Evolutionary conservation across 2,113 vertebrate species (phyloP).

Genomic region (Alces alces): DNA sequence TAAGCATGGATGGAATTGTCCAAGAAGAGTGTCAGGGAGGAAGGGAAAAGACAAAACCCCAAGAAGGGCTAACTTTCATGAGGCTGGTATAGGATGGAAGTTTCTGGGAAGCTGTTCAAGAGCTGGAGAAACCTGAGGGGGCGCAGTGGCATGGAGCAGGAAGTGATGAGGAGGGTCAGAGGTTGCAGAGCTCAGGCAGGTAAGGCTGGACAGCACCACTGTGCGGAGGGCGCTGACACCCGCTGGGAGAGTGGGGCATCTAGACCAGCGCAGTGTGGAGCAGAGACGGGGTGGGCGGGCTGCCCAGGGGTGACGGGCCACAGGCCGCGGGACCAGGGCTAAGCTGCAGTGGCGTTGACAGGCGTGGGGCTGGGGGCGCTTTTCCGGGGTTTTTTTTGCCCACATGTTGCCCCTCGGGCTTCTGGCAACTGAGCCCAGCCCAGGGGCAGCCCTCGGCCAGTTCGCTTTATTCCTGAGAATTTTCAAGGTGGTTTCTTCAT

Average conservation of each 20-base stretch:
- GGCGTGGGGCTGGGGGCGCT: neutral
- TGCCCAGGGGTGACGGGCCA: fast-evolving
- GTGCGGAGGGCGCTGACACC: fast-evolving
- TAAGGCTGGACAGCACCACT: neutral
- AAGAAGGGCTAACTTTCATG: neutral
- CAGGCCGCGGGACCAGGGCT: fast-evolving
- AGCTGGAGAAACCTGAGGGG: neutral
- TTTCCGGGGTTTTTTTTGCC: neutral
- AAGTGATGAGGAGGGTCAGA: neutral
- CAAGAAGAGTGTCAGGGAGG: neutral
- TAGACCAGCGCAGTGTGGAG: fast-evolving
- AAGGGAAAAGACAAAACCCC: neutral
- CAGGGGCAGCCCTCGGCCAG: neutral
- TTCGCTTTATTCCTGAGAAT: neutral
- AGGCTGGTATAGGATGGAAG: neutral
- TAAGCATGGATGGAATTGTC: too few species aligned
- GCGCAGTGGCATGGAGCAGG: fast-evolving
- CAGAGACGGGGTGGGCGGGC: neutral
- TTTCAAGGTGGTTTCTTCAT: neutral
- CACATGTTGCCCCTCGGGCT: neutral
- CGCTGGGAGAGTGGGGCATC: fast-evolving
- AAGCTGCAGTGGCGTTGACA: neutral
- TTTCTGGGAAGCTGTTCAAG: neutral
- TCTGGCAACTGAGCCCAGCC: neutral
- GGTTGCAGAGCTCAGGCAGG: too few species aligned